Evolutionary conservation across 2,888 invertebrate genomes (phyloP).

Genomic region (Catocala sponsa): DNA sequence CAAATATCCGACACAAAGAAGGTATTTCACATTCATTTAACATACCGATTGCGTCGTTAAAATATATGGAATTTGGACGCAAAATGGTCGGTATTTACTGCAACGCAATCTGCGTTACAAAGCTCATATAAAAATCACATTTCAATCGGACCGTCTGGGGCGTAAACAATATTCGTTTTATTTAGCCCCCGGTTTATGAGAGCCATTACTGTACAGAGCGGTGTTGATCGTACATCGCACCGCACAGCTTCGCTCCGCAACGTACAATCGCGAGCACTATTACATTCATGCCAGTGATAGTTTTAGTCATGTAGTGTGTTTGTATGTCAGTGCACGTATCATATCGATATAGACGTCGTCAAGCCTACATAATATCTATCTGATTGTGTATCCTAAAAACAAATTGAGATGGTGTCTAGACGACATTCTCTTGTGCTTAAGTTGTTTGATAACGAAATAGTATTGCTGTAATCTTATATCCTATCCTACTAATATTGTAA

Average conservation of each 20-base stretch:
- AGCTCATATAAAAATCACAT: conserved; percentile 38
- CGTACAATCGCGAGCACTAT: neutral
- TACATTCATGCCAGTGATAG: too few relatives aligned
- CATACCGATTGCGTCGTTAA: neutral
- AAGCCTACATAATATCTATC: too few relatives aligned
- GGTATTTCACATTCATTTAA: neutral
- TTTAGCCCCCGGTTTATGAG: conserved; percentile 36
- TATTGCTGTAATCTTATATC: too few relatives aligned
- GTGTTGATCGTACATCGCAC: neutral
- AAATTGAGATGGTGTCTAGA: too few relatives aligned
- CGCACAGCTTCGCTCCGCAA: neutral
- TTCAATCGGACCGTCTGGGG: conserved; percentile 32
- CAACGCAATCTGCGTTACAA: conserved; percentile 35
- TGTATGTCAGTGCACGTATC: too few relatives aligned
- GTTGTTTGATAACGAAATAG: too few relatives aligned
- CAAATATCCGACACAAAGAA: neutral
- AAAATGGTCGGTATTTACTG: conserved; percentile 24
- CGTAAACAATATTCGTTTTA: conserved; percentile 42
- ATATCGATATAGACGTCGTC: too few relatives aligned
- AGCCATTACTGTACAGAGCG: conserved; percentile 25
- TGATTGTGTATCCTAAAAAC: too few relatives aligned
- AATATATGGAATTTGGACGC: conserved; percentile 2
- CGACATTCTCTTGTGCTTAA: too few relatives aligned
- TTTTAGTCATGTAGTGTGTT: too few relatives aligned
- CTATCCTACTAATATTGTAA: too few relatives aligned